Evolutionary conservation across 2,888 invertebrate species (phyloP), one percentile per base, ranked within the genome.

Genomic region (Drosophila imparisetae): DNA sequence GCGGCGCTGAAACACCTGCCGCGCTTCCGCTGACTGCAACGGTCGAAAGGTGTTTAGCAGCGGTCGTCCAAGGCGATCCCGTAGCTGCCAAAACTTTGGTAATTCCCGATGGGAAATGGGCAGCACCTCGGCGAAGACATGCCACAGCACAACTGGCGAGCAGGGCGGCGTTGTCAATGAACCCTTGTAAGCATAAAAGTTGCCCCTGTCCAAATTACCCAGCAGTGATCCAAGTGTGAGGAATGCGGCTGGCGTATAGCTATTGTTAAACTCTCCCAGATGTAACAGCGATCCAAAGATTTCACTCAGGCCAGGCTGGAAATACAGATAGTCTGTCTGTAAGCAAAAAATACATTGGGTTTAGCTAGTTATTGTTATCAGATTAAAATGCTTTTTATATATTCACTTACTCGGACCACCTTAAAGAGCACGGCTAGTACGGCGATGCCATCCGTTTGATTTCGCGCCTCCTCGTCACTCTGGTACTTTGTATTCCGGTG

Each of bases 121-220:
- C 36, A 94, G 81, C n/a, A 94, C 93, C n/a, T 94, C 93, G 0
- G 93, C 93, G 68, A 95, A 94, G 0, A 97, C 94, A 32, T 96
- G 95, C 96, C 96, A 96, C 10, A 94, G 94, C 45, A 96, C 96
- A 0, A 94, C 94, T 83, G 96, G 96, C 58, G 95, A 94, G 90
- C 96, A 97, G 1, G 90, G 94, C 0, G 96, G 96, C 0, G 96
- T 96, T 7, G 96, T 96, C 54, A 96, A 93, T 0, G 96, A 96
- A 0, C 96, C 96, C 40, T 76, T 78, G 60, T 92, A 92, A 11
- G 91, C 86, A 55, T 82, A 92, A 58, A 90, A 92, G 40, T 91
- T 75, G 0, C 83, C 89, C 8, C 87, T 82, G 50, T 91, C 78
- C 45, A 92, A 75, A 36, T 77, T 79, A 8, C 90, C 87, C 45